A percentile compares a stretch with the other conserved stretches of the same genome.
Evolutionary conservation across 1,140 invertebrate genomes (phyloP).

Genomic region (Zaprionus nigranus): DNA sequence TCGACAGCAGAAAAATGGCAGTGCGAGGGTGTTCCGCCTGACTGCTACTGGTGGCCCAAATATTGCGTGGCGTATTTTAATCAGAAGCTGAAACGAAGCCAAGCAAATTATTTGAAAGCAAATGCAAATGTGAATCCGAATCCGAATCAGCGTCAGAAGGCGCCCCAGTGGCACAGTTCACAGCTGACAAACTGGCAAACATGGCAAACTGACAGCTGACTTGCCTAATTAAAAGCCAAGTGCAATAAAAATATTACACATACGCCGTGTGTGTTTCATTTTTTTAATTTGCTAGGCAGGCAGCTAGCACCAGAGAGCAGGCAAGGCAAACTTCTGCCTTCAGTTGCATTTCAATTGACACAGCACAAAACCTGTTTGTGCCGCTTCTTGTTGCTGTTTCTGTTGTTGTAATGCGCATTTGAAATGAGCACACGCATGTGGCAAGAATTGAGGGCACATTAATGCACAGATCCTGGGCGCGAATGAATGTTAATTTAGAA

Average conservation of each 20-base stretch:
- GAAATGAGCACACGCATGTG: constrained; percentile 80
- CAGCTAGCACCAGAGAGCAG: constrained; percentile 3
- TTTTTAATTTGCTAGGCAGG: constrained; percentile 66
- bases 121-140: constrained; percentile 54
- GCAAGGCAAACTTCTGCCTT: constrained; percentile 21
- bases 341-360: constrained; percentile 77
- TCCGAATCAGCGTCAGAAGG: constrained; percentile 9
- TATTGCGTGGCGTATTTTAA: constrained; percentile 65
- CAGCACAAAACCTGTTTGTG: constrained; percentile 40
- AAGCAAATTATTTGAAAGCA: constrained; percentile 76
- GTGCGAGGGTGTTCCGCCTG: constrained; percentile 13
- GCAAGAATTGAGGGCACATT: constrained; percentile 78
- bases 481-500: constrained; percentile 78
- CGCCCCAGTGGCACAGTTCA: constrained; percentile 43
- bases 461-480: constrained; percentile 60
- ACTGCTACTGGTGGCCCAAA: constrained; percentile 55
- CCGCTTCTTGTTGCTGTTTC: constrained; percentile 47
- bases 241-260: constrained; percentile 83
- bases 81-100: constrained; percentile 53
- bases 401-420: constrained; percentile 79
- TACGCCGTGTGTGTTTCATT: constrained; percentile 74
- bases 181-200: constrained; percentile 42
- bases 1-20: background rate
- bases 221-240: constrained; percentile 79
- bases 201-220: constrained; percentile 67